Conservation (phyloP, 1,140 invertebrate genomes). For the Bemisia tabaci region DNA sequence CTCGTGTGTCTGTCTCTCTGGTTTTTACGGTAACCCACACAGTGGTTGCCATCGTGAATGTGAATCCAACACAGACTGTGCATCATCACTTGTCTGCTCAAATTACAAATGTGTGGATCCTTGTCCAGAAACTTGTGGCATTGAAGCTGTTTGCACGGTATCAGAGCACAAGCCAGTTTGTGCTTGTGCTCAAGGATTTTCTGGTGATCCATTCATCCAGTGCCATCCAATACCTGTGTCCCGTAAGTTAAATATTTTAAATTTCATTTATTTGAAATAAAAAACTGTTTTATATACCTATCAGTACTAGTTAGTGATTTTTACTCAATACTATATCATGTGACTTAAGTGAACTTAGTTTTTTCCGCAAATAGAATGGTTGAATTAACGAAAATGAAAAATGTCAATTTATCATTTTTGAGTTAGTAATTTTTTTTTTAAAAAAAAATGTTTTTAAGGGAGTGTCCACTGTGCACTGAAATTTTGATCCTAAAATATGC, state of each 20-base stretch:
- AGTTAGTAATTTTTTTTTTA: no score
- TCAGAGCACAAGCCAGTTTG: conserved; percentile 38
- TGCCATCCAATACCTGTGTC: conserved; percentile 29
- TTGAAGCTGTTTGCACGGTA: conserved; percentile 37
- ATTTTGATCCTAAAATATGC: no score
- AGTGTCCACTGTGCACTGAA: no score
- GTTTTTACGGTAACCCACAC: conserved; percentile 37
- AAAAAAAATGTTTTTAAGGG: no score
- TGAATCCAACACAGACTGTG: conserved; percentile 36
- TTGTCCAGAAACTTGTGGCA: conserved; percentile 39
- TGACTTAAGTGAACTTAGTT: no score
- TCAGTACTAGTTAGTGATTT: no score
- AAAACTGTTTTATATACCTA: no score
- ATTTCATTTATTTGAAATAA: not conserved
- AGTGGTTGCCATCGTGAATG: conserved; percentile 31
- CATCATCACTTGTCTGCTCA: conserved; percentile 34
- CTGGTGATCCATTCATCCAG: conserved; percentile 42
- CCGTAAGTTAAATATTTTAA: conserved; percentile 26
- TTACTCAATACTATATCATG: no score
- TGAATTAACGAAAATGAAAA: no score
- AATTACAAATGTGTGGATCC: conserved; percentile 39
- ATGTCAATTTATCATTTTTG: no score
- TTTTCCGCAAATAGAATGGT: no score
- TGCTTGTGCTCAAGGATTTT: conserved; percentile 35
- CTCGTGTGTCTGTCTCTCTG: conserved; percentile 32